Evolutionary conservation across 1,140 invertebrate genomes (phyloP), one percentile per base, ranked within the genome.

Genomic region (Neotoxoptera formosana): DNA sequence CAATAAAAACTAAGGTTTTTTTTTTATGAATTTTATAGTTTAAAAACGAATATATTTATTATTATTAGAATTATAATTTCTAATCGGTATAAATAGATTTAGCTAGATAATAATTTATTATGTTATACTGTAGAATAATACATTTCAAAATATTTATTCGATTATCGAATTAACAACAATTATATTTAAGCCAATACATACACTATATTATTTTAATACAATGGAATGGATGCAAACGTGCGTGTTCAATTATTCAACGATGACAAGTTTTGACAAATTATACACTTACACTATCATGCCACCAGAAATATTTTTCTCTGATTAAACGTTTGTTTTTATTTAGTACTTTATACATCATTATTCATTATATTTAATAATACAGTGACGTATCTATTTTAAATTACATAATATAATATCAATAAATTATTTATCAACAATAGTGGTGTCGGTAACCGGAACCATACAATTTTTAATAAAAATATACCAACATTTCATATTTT

Each of bases 221-320:
- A 76, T 76, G 60, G 7, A 76, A 76, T 76, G 30, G 17, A 76
- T 76, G 11, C 30, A 76, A 76, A n/a, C 30, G 60, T 76, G 30
- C 14, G n/a, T 76, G n/a, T 17, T 76, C 14, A n/a, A 76, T 76
- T 76, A 76, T 20, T 76, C 60, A 34, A n/a, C 7, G 60, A 76
- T 76, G 60, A 76, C 60, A 76, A n/a, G 60, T 76, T 76, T 76
- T 76, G 60, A 76, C 60, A 76, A 76, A 76, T 76, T 76, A 76
- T n/a, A 17, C 30, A n/a, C 4, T 30, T 17, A 17, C n/a, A 76
- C 60, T 76, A n/a, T n/a, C 11, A 67, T 34, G 60, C 14, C 17
- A 41, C 4, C 41, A 41, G 41, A 76, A 76, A n/a, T 76, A 76
- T 76, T 76, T 76, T 76, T 76, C 30, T 76, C 30, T 76, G 30